These are phyloP conservation scores for Aphelenchoides besseyi DNA, from an alignment of 1,140 invertebrate genomes.

Conservation along the genomic window DNA sequence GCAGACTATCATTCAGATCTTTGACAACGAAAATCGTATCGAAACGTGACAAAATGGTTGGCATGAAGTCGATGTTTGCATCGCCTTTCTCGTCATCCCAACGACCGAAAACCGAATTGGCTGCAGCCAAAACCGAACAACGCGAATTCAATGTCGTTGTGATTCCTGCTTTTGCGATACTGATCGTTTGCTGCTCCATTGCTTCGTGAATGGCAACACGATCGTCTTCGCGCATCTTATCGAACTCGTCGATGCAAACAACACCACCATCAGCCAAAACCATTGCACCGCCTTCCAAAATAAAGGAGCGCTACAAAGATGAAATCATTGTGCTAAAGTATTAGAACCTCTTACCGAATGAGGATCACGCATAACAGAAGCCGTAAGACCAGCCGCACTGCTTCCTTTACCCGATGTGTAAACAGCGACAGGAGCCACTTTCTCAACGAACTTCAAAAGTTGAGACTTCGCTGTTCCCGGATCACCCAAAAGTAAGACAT, in stretches of 20 bases:
- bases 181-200: constrained; percentile 99
- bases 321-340: too few species aligned
- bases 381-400: constrained; percentile 95
- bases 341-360: constrained; percentile 77
- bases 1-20: constrained; percentile 83
- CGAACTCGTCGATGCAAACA: constrained; percentile 99
- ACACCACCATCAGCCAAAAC: constrained; percentile 97
- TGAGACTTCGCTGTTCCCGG: constrained; percentile 99
- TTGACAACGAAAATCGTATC: constrained; percentile 99
- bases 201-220: constrained; percentile 98
- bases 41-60: constrained; percentile 98
- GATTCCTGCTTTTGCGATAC: constrained; percentile 98
- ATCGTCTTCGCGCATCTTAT: constrained; percentile 99
- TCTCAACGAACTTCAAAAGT: constrained; percentile 93
- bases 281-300: constrained; percentile 99
- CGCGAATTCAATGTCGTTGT: constrained; percentile 96
- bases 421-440: constrained; percentile 86
- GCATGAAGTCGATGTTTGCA: constrained; percentile 99
- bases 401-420: constrained; percentile 99
- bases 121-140: constrained; percentile 94
- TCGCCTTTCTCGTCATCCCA: constrained; percentile 98
- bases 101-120: constrained; percentile 93
- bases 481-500: constrained; percentile 89
- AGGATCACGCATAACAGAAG: constrained; percentile 91
- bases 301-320: constrained; percentile 81